phyloP scores from a whole-genome alignment of 2,888 invertebrate species.

The Hirtodrosophila alboralis region DNA sequence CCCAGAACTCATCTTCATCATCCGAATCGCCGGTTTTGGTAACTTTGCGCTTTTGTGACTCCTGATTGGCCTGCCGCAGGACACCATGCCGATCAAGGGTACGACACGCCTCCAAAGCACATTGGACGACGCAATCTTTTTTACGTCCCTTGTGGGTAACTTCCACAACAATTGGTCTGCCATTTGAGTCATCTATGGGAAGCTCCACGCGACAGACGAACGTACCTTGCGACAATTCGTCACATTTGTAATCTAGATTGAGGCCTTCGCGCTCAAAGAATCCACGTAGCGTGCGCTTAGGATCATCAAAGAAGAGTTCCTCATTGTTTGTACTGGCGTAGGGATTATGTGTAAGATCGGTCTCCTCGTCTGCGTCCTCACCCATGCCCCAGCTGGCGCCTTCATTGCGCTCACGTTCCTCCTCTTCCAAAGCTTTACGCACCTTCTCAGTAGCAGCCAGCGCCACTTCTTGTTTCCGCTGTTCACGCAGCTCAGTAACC shows the following conservation, averaged over 20 bases:
- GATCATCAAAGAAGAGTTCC: conserved; percentile 95
- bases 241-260: conserved; percentile 93
- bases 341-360: conserved; percentile 92
- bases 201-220: conserved; percentile 93
- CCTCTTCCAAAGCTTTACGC: conserved; percentile 82
- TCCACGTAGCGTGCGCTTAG: conserved; percentile 96
- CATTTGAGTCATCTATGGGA: conserved; percentile 91
- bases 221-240: conserved; percentile 93
- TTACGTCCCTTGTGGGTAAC: conserved; percentile 95
- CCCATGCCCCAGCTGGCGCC: conserved; percentile 98
- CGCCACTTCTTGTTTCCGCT: conserved; percentile 86
- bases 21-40: conserved; percentile 93
- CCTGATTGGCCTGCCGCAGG: conserved; percentile 93
- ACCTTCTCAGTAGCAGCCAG: conserved; percentile 88
- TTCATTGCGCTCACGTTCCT: conserved; percentile 86
- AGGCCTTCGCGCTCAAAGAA: conserved; percentile 97
- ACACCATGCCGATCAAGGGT: conserved; percentile 94
- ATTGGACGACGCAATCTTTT: conserved; percentile 96
- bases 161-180: conserved; percentile 92
- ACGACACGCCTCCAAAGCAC: conserved; percentile 97
- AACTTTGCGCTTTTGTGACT: conserved; percentile 91
- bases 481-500: conserved; percentile 89
- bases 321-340: conserved; percentile 93
- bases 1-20: conserved; percentile 97
- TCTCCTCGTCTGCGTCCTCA: conserved; percentile 94